Base-by-base conservation (phyloP, 2,888 invertebrate genomes). In the Axea sp. region DNA sequence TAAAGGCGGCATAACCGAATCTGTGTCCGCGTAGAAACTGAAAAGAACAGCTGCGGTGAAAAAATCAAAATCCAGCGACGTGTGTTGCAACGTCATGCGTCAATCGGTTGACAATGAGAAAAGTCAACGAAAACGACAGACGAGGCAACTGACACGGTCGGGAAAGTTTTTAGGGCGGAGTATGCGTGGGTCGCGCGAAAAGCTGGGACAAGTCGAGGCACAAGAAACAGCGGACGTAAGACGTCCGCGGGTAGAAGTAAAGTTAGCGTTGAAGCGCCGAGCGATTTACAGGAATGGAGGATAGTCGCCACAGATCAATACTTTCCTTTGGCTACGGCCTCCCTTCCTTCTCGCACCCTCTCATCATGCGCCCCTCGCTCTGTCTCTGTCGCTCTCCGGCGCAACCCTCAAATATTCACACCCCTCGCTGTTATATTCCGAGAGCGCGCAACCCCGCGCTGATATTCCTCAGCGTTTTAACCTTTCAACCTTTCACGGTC, bases 301-400 rank as follows among this genome's bases (percentile, higher is more conserved):
- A 85, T 82, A 83, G 84, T 82, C 77, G 81, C 81, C 82, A 80
- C 86, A 86, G 87, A 87, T 87, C 87, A 87, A 87, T 87, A 87
- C 86, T 87, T 86, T 86, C 86, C 85, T 87, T 85, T 83, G 83
- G 83, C 85, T 82, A 82, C 81, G 79, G 80, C 81, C 80, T 77
- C 78, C 80, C 79, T 77, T 75, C 76, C 76, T 78, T 78, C 73
- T 76, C 77, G 76, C 74, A 67, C 55, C 71, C 69, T 67, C 71
- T 37, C 41, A 11, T 60, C 24, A 17, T 33, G 49, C 69, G 47
- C 73, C 73, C 62, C 71, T 67, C 55, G 43, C 71, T 55, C 77
- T 76, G 75, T 75, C 72, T 67, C 75, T 19, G 2, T 76, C 73
- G 65, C 75, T 77, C 67, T 73, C 76, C 73, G 19, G 3, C 65